Base-by-base conservation (phyloP, 2,113 vertebrate genomes). In the Forbesichthys agassizii region DNA sequence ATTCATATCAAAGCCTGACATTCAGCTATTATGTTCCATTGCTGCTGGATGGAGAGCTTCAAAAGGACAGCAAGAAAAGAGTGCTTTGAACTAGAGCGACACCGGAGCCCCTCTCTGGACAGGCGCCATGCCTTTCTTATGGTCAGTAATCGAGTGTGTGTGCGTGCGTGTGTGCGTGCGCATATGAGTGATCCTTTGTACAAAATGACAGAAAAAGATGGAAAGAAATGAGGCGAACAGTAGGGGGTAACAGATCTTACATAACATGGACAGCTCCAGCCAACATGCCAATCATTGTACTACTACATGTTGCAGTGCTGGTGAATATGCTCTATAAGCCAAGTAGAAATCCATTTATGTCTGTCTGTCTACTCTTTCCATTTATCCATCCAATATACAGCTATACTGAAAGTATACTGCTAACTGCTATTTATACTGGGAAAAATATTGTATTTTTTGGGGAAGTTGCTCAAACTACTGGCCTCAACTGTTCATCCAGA, bases 61-160 rank as follows among this genome's bases (percentile, higher is more conserved):
- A 89, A 83, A 68, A 84, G 79, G 76, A 82, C 66, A 61, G 68
- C 70, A 16, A 84, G 85, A 75, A 82, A 87, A 88, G 84, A 78
- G 64, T 73, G 68, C 88, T 89, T 86, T 88, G 85, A 91, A 88
- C 85, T 20, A n/a, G 14, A 69, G 74, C 68, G 70, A 85, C 84
- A 79, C 69, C 62, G 80, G 84, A 89, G 77, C 80, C 80, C 77
- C 77, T 77, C 80, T 68, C 74, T 86, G 89, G 89, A 88, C 11
- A 12, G 56, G 72, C 64, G 86, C 89, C 84, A 88, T 48, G 69
- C 78, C 69, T 52, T 75, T 62, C 79, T 78, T 75, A 80, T 69
- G 64, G 11, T 56, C 46, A 79, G 72, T 80, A 74, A 83, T 77
- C 79, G 69, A 75, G 80, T 65, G 61, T 49, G 61, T 20, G 33